Base-by-base conservation (phyloP, 2,888 invertebrate species). In the Anoplius nigerrimus region DNA sequence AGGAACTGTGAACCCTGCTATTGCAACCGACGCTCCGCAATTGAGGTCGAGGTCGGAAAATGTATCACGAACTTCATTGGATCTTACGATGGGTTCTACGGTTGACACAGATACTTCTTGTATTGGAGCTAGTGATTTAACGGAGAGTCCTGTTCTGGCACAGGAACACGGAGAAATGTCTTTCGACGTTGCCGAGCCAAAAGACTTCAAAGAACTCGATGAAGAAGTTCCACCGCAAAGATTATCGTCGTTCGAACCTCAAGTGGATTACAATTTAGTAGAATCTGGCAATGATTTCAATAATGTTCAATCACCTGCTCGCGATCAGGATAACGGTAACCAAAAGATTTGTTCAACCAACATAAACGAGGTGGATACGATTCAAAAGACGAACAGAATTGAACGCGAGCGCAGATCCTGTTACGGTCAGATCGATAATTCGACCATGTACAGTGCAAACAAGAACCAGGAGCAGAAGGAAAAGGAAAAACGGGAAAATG, bases 81-180 rank as follows among this genome's bases (percentile, higher is more conserved):
- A 87, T 52, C 70, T 86, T 0, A 86, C 87, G 2, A 86, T 87
- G 85, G 83, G 83, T 21, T 86, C 86, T 8, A 86, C 83, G 13
- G 79, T 82, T 1, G 86, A 85, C 18, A 84, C 84, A 0, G 87
- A 86, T 53, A 81, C 83, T 0, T 86, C 86, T 24, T 85, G 86
- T 53, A 84, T 86, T 24, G 87, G 84, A 13, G 76, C 81, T 1
- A 86, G 84, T 46, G 86, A 87, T n/a, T 71, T 84, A 43, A 84
- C 82, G 0, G 84, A 84, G 52, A 86, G 83, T 73, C 85, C 84
- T 3, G 64, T 81, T 2, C 52, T 82, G 21, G 71, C 71, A 16
- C 82, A 82, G 52, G 86, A 85, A 45, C 64, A 76, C 5, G 79
- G 71, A 0, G 82, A 85, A 3, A 81, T 85, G 74, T 71, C 80